phyloP scores from a whole-genome alignment of 2,888 invertebrate genomes.

The Athrips mouffetella region DNA sequence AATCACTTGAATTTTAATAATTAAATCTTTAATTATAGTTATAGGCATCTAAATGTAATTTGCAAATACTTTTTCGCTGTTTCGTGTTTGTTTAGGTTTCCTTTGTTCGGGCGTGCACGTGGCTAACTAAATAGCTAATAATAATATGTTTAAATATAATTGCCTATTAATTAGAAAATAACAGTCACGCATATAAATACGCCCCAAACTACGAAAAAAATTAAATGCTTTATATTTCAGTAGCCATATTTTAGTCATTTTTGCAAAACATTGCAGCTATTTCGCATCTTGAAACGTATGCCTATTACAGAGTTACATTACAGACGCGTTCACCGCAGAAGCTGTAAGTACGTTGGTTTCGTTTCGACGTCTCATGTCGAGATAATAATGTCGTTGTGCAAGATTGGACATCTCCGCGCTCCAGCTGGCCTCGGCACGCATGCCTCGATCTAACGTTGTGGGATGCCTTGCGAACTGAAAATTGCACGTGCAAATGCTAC shows the following conservation, averaged over 20 bases:
- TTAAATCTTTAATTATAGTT: background rate
- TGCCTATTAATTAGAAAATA: too few species aligned
- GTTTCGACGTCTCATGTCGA: slow-evolving; percentile 2
- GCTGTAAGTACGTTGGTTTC: background rate
- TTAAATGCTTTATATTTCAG: too few species aligned
- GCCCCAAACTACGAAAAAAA: too few species aligned
- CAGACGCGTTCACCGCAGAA: background rate
- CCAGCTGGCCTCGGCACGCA: slow-evolving; percentile 12
- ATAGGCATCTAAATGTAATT: too few species aligned
- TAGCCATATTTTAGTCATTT: too few species aligned
- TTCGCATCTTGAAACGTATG: background rate
- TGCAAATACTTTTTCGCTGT: too few species aligned
- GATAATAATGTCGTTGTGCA: slow-evolving; percentile 9
- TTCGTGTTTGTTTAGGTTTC: too few species aligned
- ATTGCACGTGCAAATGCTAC: background rate
- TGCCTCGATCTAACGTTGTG: background rate
- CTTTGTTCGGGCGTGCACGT: too few species aligned
- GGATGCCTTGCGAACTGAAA: background rate
- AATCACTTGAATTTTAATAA: background rate
- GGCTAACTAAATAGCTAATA: too few species aligned
- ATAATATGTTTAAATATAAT: too few species aligned
- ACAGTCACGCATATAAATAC: too few species aligned
- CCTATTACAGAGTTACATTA: background rate
- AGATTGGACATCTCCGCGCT: slow-evolving; percentile 6
- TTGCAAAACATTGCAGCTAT: background rate